These are phyloP conservation scores for Eremophila alpestris DNA, from an alignment of 2,797 vertebrate genomes.

Conservation along the genomic window DNA sequence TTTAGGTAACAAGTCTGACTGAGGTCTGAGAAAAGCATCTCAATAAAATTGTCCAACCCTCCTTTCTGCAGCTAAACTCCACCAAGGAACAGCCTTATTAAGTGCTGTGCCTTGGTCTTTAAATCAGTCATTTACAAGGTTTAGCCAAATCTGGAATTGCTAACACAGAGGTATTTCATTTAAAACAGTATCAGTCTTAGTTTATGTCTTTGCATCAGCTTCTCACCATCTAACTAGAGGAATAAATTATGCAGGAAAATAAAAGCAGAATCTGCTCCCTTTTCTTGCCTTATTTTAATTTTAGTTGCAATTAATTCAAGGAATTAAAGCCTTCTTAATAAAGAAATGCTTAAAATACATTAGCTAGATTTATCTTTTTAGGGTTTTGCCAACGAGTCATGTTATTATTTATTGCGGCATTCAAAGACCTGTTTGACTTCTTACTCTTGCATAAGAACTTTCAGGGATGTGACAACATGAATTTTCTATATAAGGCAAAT, in stretches of 20 bases:
- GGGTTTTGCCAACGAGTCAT: background rate
- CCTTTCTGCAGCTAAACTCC: background rate
- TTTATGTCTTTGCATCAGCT: background rate
- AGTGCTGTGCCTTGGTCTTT: background rate
- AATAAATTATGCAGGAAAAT: background rate
- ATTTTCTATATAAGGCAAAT: conserved; percentile 33
- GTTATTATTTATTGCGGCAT: background rate
- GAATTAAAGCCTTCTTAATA: background rate
- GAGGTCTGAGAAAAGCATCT: background rate
- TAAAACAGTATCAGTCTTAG: background rate
- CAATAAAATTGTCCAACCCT: background rate
- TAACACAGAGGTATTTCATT: background rate
- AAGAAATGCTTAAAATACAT: background rate
- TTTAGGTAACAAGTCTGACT: background rate
- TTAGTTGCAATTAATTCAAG: background rate
- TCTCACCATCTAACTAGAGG: background rate
- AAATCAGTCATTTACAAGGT: background rate
- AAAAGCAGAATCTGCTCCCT: background rate
- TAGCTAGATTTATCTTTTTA: background rate
- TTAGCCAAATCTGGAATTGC: background rate
- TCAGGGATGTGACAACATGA: background rate
- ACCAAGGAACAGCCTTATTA: background rate
- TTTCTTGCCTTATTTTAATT: background rate
- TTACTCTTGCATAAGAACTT: conserved; percentile 33
- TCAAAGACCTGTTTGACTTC: background rate